Percentiles rank a stretch among this genome's conserved stretches.
These are phyloP conservation scores for Haliaeetus vocifer DNA, from an alignment of 2,797 vertebrate genomes.

Conservation along the genomic window DNA sequence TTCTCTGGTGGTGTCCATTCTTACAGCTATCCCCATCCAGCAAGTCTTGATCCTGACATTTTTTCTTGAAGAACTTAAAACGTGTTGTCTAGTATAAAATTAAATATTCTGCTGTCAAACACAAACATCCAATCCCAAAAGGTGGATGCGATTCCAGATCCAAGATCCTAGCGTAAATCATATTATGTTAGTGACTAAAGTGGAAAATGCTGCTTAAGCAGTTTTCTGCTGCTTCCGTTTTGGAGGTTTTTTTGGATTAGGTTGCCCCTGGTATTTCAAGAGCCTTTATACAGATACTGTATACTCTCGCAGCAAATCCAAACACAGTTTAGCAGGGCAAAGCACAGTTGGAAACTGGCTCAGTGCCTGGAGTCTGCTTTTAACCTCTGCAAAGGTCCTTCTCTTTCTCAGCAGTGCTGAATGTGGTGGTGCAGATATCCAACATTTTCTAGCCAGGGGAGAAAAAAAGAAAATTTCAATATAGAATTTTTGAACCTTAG, in stretches of 20 bases:
- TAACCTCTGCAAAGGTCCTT: constrained; percentile 4
- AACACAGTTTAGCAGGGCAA: constrained; percentile 11
- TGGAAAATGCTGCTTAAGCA: not conserved
- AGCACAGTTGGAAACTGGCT: constrained; percentile 27
- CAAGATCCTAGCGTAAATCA: not conserved
- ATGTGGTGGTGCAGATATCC: not conserved
- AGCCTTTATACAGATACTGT: not conserved
- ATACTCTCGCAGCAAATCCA: not conserved
- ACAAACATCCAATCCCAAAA: not conserved
- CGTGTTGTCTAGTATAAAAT: not conserved
- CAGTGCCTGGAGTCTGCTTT: constrained; percentile 21
- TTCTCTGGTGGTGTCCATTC: not conserved
- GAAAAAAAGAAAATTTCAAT: not conserved
- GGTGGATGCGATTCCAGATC: not conserved
- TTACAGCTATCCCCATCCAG: not conserved
- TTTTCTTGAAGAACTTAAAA: not conserved
- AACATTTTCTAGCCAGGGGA: not conserved
- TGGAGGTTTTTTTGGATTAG: not conserved
- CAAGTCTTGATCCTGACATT: not conserved
- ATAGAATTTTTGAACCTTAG: not conserved
- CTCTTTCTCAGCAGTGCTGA: not conserved
- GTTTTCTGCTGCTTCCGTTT: not conserved
- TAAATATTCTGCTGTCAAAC: not conserved
- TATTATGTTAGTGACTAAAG: not conserved
- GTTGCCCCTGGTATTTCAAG: not conserved